Conservation (phyloP, 2,113 vertebrate genomes). For the Nothocercus julius region DNA sequence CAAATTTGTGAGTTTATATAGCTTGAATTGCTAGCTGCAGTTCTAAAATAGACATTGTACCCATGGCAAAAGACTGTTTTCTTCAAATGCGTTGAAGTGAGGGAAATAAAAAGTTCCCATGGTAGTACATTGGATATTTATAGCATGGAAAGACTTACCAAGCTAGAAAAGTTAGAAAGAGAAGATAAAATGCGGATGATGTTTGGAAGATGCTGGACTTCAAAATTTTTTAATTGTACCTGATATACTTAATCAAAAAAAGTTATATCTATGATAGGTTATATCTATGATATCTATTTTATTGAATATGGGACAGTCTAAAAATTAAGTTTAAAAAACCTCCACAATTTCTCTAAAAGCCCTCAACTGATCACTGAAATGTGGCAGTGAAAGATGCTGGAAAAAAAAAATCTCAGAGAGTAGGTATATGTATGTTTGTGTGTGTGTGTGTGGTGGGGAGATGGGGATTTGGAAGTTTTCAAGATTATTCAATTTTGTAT, state of each 20-base stretch:
- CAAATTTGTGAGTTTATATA: background rate
- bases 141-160: background rate
- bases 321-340: background rate
- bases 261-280: background rate
- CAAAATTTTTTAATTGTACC: background rate
- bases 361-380: background rate
- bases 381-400: background rate
- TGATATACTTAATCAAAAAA: background rate
- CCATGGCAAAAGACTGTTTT: background rate
- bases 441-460: no score
- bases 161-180: background rate
- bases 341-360: background rate
- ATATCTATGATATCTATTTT: no score
- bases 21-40: background rate
- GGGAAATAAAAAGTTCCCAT: background rate
- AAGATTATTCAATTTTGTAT: background rate
- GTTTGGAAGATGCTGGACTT: background rate
- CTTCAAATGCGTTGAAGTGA: fast-evolving
- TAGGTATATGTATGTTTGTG: no score
- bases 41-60: background rate
- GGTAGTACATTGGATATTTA: background rate
- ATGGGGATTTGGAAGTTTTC: background rate
- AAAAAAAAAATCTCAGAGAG: background rate
- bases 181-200: background rate
- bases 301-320: background rate